Percentiles rank a stretch among this genome's conserved stretches.
phyloP scores from a whole-genome alignment of 2,888 invertebrate genomes.

The Microctonus hyperodae region DNA sequence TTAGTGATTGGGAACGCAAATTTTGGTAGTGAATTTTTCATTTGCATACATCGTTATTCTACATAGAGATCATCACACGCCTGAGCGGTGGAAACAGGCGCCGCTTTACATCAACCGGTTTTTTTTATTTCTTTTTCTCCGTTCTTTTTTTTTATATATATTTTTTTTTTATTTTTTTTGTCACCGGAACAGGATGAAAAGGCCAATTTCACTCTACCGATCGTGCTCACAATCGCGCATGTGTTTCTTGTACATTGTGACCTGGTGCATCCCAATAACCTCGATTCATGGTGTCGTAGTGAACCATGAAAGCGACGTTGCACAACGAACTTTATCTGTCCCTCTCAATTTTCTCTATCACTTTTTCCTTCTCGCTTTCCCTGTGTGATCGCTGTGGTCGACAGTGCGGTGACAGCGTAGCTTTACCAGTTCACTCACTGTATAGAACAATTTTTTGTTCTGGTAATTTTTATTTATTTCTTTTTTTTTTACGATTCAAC shows the following conservation, averaged over 20 bases:
- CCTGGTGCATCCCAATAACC: neutral
- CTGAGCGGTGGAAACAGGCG: neutral
- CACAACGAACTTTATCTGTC: neutral
- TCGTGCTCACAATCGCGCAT: neutral
- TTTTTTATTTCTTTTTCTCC: neutral
- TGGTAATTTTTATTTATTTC: neutral
- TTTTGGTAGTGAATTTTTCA: neutral
- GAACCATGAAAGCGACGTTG: neutral
- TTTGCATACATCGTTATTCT: neutral
- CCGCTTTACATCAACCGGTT: neutral
- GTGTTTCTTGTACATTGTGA: neutral
- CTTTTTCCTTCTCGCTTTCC: neutral
- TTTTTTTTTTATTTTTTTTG: neutral
- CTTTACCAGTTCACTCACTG: neutral
- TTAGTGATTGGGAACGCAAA: no score
- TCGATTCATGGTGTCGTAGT: conserved; percentile 5
- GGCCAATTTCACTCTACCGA: conserved; percentile 1
- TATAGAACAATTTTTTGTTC: neutral
- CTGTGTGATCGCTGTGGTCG: neutral
- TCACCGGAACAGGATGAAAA: neutral
- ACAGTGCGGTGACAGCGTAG: neutral
- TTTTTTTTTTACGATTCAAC: conserved; percentile 33
- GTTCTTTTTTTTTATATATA: neutral
- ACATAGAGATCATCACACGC: neutral
- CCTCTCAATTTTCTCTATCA: no score